Base-by-base conservation (phyloP, 2,888 invertebrate species). In the Stenurella melanura region DNA sequence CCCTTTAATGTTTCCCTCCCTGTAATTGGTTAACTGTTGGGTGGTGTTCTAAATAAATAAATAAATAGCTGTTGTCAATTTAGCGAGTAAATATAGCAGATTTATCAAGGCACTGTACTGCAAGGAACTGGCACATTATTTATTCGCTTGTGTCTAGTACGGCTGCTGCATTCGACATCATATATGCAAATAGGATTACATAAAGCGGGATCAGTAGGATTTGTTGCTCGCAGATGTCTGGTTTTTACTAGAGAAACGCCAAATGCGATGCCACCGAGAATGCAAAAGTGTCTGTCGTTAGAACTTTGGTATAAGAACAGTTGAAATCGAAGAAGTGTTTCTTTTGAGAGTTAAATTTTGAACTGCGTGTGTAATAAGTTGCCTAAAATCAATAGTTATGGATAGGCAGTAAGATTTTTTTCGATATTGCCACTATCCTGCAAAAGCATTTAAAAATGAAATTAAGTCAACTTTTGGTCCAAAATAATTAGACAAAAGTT, bases 111-210 rank as follows among this genome's bases (percentile, higher is more conserved):
- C 30, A 5, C 30, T 34, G 30, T 7, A 7, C 30, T 50, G 50
- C 50, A n/a, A 50, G 50, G n/a, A 50, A n/a, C n/a, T 42, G 18
- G 17, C 18, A 19, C 10, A 42, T 61, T 69, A 60, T 63, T 63
- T 72, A 72, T 72, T 72, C 54, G 26, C 26, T 19, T 54, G 19
- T 54, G 61, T 63, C n/a, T 60, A 54, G 61, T 30, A 63, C 61
- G 63, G 61, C 42, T 67, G 69, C 17, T 70, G 57, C 69, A 58
- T 57, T 63, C 67, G 30, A 61, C 63, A 26, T 50, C 63, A 63
- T 54, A 61, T 54, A 19, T 61, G 38, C 54, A 61, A 61, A 72
- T 72, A 72, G 63, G 71, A 63, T 63, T 63, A 50, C 50, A 30
- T 38, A 54, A 63, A 72, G 54, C 63, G 21, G 71, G 61, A 61